Evolutionary conservation across 1,140 invertebrate genomes (phyloP), one percentile per base, ranked within the genome.

Genomic region (Drosophila paulistorum): DNA sequence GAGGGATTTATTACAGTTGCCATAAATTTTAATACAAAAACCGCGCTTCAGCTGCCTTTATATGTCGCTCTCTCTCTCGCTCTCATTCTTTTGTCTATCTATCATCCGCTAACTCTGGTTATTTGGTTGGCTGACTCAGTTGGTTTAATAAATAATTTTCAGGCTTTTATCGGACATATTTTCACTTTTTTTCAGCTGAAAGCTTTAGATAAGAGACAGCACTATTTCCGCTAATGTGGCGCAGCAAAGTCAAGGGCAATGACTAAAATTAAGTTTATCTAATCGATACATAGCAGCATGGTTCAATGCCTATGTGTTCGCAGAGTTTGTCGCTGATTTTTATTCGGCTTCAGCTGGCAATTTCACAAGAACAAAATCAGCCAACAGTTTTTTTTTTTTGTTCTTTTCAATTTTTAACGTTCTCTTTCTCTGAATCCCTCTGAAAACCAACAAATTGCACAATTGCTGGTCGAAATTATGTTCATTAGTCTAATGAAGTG

Each of bases 241-340:
- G 65, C 71, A 65, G 65, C 83, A 87, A 86, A 86, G 83, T 83
- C 83, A 82, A 86, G 83, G 79, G 17, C 76, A 57, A 48, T 51
- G 83, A 83, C 84, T 87, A 87, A 89, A 87, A 89, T 87, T 89
- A 89, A 84, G 79, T 81, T 89, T 89, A 89, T 89, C 84, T 89
- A 89, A 89, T 89, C 84, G 84, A 89, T 89, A 78, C 71, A 64
- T 69, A 69, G 41, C 64, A 45, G 64, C 72, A 75, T 79, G 77
- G 77, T 76, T 74, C 67, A 65, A 45, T 72, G 60, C 33, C 74
- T 61, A 54, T 13, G 11, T 39, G 33, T 13, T 39, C 59, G 55
- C 33, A 51, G 10, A 42, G 13, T 39, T 37, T 33, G 41, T 41
- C 65, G 55, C 48, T 77, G 74, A 81, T 81, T 84, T 81, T 58